Percentiles rank a stretch among this genome's conserved stretches.
These are phyloP conservation scores for Auanema freiburgensis DNA, from an alignment of 2,888 invertebrate genomes.

Conservation along the genomic window DNA sequence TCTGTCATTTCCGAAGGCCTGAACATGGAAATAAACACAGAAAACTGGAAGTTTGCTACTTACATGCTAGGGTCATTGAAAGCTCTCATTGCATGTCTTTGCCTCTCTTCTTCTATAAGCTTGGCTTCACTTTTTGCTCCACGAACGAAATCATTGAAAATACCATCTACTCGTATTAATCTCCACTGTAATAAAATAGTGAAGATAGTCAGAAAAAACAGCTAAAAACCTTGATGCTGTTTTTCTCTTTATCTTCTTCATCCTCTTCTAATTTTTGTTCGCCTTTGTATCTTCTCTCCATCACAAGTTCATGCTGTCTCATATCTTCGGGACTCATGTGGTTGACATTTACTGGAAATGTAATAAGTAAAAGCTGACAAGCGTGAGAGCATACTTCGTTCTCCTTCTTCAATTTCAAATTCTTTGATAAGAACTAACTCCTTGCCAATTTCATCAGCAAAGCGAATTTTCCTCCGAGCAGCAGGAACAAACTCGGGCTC, in stretches of 20 bases:
- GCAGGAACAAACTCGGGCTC: constrained; percentile 12
- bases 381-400: constrained; percentile 72
- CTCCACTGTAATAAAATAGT: constrained; percentile 14
- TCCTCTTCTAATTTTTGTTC: constrained; percentile 17
- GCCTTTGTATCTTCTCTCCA: constrained; percentile 16
- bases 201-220: not conserved
- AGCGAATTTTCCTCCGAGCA: constrained; percentile 70
- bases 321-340: constrained; percentile 23
- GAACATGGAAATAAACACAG: not conserved
- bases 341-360: constrained; percentile 23
- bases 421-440: constrained; percentile 81
- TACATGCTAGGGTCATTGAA: constrained; percentile 19
- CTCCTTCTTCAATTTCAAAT: constrained; percentile 93
- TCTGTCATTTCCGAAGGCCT: constrained; percentile 14
- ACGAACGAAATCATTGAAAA: not conserved
- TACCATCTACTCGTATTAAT: constrained; percentile 12
- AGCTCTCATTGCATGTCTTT: constrained; percentile 8
- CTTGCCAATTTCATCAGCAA: constrained; percentile 79
- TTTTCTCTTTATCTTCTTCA: constrained; percentile 13
- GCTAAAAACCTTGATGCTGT: not conserved
- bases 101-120: constrained; percentile 12
- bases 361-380: not conserved
- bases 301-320: constrained; percentile 23
- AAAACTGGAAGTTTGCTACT: not conserved
- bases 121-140: constrained; percentile 20